A percentile compares a stretch with the other conserved stretches of the same genome.
Conservation (phyloP, 2,113 vertebrate genomes). For the Muntiacus muntjak region DNA sequence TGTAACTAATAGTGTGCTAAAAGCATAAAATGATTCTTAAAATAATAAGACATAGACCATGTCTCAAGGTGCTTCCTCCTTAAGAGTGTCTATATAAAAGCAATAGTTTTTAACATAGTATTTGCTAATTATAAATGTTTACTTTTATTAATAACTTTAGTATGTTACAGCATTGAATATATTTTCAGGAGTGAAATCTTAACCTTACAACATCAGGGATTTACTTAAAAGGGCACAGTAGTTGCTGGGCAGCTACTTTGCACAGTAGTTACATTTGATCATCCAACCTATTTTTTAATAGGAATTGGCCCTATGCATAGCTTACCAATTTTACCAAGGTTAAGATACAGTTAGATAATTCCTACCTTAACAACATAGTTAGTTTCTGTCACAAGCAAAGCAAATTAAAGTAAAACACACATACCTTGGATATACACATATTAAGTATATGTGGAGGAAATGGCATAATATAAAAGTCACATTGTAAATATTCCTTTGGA, state of each 20-base stretch:
- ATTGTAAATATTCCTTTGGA: not conserved
- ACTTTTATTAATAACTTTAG: not conserved
- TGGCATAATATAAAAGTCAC: not conserved
- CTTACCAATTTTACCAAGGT: not conserved
- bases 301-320: not conserved
- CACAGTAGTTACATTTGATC: not conserved
- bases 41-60: not conserved
- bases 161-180: not conserved
- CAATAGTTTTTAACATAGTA: not conserved
- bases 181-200: not conserved
- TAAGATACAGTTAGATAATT: not conserved
- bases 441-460: not conserved
- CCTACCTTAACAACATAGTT: not conserved
- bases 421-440: not conserved
- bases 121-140: not conserved
- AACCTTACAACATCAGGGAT: not conserved
- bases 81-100: not conserved
- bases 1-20: not conserved
- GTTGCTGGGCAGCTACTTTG: not conserved
- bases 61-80: not conserved
- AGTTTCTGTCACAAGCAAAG: not conserved
- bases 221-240: not conserved
- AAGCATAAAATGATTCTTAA: constrained; percentile 2
- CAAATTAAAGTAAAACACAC: constrained; percentile 6
- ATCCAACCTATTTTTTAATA: not conserved